Base-by-base conservation (phyloP, 2,888 invertebrate species). In the Scrobipalpa costella region DNA sequence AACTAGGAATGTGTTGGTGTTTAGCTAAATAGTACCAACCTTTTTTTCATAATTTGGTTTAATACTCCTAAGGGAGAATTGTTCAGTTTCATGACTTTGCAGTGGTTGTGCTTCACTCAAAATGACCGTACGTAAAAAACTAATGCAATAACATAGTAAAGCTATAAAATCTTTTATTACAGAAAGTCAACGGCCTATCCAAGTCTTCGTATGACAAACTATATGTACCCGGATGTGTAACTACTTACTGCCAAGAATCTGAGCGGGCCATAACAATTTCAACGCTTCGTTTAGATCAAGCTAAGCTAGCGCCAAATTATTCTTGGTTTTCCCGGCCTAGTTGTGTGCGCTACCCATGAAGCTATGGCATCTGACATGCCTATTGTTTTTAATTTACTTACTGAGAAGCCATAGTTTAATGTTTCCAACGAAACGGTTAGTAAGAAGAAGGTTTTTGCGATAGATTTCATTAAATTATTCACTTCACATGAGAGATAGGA, bases 391-490 rank as follows among this genome's bases (percentile, higher is more conserved):
- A 17, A 55, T 27, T 27, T 52, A 52, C 19, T 52, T 52, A 52
- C 44, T 15, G 27, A 40, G 44, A 59, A 34, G 38, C 38, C 13
- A 44, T 44, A 6, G 27, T 33, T 40, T 47, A n/a, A 19, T 15
- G n/a, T 34, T 60, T 60, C 49, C 36, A 11, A 8, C 8, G 27
- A 59, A 59, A 19, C n/a, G 13, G n/a, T 40, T 7, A 15, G 21
- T 9, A 5, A 33, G 17, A 5, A 33, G 17, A 55, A 9, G 38
- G 19, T 58, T 58, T 58, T 58, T 58, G 40, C 57, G 13, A 3
- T 40, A 38, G 40, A 17, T 58, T 38, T 19, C 67, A 75, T 77
- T 79, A 78, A 79, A 73, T 73, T 83, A 84, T 84, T 84, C 84
- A 78, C 77, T 71, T 73, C 82, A 74, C 80, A 80, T 75, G 67